phyloP scores from a whole-genome alignment of 2,113 vertebrate genomes.

The Micromys minutus region DNA sequence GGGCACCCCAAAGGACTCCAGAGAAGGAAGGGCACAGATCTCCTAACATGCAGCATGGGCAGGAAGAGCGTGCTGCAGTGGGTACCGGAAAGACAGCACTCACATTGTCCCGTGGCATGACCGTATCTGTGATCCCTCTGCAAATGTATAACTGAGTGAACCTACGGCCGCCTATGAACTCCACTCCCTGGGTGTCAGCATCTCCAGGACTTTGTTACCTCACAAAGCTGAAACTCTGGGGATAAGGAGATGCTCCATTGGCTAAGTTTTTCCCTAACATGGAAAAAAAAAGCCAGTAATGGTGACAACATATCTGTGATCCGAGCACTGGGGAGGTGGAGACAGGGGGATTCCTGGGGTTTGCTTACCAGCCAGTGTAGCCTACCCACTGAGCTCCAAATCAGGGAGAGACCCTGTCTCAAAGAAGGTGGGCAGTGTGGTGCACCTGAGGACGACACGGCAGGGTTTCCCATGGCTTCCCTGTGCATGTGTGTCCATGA shows the following conservation, averaged over 20 bases:
- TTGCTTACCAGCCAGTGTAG: neutral
- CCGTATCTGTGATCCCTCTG: accelerated
- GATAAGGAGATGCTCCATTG: too few species aligned
- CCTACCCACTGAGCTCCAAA: neutral
- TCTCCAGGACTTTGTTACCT: neutral
- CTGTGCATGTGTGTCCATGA: too few species aligned
- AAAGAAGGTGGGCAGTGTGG: neutral
- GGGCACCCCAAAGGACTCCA: neutral
- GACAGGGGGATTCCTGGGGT: neutral
- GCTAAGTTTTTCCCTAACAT: neutral
- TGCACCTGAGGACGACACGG: neutral
- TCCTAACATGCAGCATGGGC: accelerated
- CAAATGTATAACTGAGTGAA: neutral
- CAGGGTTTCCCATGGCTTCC: neutral
- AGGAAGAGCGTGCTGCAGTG: too few species aligned
- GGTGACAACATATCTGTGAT: neutral
- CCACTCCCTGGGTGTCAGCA: neutral
- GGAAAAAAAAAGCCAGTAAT: too few species aligned
- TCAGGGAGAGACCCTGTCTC: neutral
- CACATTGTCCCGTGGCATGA: accelerated
- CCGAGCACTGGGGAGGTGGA: neutral
- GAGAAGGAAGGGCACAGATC: neutral
- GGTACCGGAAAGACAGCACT: accelerated
- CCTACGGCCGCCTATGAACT: neutral
- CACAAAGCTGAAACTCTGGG: neutral